A percentile compares a stretch with the other conserved stretches of the same genome.
These are phyloP conservation scores for Hydropsyche tenuis DNA, from an alignment of 1,140 invertebrate species.

Conservation along the genomic window DNA sequence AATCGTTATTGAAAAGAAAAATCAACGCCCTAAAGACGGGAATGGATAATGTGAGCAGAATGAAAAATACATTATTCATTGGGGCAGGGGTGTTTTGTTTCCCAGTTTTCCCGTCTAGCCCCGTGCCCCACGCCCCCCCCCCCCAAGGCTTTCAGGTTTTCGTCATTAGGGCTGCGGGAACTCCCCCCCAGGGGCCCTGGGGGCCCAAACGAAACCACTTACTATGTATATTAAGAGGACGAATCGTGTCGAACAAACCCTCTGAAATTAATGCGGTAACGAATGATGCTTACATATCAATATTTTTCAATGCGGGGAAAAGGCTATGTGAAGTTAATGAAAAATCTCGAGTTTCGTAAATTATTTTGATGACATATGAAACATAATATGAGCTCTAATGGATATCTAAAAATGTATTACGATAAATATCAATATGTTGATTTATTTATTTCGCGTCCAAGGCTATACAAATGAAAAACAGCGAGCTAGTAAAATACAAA, in stretches of 20 bases:
- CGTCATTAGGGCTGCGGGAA: conserved; percentile 5
- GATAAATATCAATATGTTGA: too few species aligned
- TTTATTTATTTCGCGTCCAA: too few species aligned
- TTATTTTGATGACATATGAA: too few species aligned
- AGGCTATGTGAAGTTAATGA: too few species aligned
- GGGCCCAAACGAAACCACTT: conserved; percentile 21
- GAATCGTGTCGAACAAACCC: conserved; percentile 11
- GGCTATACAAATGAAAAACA: too few species aligned
- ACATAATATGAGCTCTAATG: too few species aligned
- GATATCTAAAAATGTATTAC: too few species aligned
- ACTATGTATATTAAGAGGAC: conserved; percentile 26
- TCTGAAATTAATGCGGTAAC: conserved; percentile 19
- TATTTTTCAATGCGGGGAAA: not conserved
- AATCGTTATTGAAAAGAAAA: not conserved
- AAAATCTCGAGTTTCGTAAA: too few species aligned
- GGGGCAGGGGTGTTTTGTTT: conserved; percentile 26
- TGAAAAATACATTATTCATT: conserved; percentile 38
- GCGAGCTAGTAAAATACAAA: too few species aligned
- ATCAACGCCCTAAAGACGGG: conserved; percentile 28
- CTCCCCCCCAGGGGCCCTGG: not conserved
- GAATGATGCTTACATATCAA: not conserved
- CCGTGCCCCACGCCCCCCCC: too few species aligned
- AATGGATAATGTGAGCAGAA: conserved; percentile 28
- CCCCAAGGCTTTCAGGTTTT: conserved; percentile 29
- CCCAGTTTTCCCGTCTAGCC: too few species aligned